phyloP scores from a whole-genome alignment of 1,140 invertebrate species.

The Argopecten irradians region DNA sequence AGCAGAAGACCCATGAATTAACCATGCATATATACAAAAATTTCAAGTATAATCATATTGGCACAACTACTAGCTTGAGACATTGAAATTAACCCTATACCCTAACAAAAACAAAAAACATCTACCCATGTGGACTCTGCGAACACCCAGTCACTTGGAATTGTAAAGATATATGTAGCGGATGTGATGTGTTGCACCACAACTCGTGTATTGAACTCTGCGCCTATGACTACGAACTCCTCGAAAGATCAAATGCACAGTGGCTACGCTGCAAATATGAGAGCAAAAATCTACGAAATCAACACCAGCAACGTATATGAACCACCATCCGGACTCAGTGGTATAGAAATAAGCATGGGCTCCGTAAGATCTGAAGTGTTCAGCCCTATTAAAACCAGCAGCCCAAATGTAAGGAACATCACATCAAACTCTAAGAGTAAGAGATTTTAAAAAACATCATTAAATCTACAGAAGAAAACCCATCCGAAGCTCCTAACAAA shows the following conservation, averaged over 20 bases:
- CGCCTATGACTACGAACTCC: conserved; percentile 34
- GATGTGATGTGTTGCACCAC: conserved; percentile 48
- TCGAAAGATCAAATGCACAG: conserved; percentile 34
- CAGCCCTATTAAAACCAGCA: not conserved
- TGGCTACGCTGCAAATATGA: conserved; percentile 48
- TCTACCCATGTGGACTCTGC: no score
- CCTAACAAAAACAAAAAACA: no score
- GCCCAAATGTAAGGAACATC: no score
- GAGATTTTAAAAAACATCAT: no score
- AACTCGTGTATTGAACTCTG: conserved; percentile 46
- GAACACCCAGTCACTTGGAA: conserved; percentile 46
- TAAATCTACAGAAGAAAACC: no score
- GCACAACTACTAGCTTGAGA: no score
- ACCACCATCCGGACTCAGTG: not conserved
- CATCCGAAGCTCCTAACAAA: no score
- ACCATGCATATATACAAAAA: no score
- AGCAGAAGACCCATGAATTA: no score
- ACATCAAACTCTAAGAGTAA: no score
- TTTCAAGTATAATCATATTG: no score
- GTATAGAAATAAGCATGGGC: not conserved
- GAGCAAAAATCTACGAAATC: not conserved
- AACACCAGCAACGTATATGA: not conserved
- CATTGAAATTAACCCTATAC: no score
- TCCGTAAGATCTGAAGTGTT: not conserved
- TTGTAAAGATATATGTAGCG: conserved; percentile 29